Evolutionary conservation across 1,140 invertebrate species (phyloP).

Genomic region (Drosophila saltans): DNA sequence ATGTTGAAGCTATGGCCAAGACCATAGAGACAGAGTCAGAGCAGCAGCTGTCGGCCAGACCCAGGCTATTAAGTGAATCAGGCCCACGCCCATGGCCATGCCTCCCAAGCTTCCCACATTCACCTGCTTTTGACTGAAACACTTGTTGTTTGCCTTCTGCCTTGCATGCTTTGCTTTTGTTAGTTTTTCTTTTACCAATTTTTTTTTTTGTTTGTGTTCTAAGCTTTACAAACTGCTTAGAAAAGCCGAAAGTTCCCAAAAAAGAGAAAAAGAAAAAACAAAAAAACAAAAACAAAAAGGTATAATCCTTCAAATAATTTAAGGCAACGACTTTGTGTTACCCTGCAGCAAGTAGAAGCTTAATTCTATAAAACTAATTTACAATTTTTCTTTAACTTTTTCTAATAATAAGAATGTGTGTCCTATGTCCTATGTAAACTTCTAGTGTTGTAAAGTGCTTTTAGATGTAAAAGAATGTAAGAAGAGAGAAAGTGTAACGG

Average conservation of each 20-base stretch:
- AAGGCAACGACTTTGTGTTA: no score
- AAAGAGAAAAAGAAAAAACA: neutral
- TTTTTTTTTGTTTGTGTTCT: neutral
- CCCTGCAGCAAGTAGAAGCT: no score
- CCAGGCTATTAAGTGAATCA: slow-evolving; percentile 72
- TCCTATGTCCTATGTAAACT: no score
- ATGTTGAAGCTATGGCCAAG: neutral
- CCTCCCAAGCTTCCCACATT: neutral
- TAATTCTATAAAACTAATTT: no score
- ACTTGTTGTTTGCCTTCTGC: slow-evolving; percentile 65
- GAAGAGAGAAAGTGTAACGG: no score
- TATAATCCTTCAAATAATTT: neutral
- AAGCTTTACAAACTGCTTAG: slow-evolving; percentile 7
- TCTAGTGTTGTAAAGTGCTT: no score
- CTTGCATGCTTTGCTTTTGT: slow-evolving; percentile 48
- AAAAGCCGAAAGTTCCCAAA: neutral
- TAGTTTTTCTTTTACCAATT: slow-evolving; percentile 17
- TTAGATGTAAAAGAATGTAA: no score
- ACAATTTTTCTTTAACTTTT: no score
- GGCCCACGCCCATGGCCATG: slow-evolving; percentile 23
- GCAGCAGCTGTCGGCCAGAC: slow-evolving; percentile 57
- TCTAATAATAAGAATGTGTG: no score
- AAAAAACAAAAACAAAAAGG: neutral
- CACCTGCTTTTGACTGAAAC: slow-evolving; percentile 58
- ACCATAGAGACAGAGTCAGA: slow-evolving; percentile 9